A percentile compares a stretch with the other conserved stretches of the same genome.
Conservation (phyloP, 2,797 vertebrate species). For the Erithacus rubecula region DNA sequence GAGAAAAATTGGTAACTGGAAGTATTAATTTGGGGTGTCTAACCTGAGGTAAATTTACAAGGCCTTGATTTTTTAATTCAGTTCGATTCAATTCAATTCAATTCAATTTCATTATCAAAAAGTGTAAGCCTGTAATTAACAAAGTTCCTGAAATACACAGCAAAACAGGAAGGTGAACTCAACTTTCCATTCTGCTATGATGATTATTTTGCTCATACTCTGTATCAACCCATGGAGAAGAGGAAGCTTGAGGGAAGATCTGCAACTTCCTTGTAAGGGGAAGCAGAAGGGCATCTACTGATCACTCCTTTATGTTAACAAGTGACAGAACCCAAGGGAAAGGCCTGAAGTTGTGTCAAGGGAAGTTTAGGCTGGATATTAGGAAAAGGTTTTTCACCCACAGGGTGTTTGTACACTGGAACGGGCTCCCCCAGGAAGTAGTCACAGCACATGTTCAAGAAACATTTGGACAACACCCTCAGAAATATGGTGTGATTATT, state of each 20-base stretch:
- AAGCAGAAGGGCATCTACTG: not conserved
- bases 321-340: not conserved
- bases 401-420: not conserved
- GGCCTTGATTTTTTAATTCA: not conserved
- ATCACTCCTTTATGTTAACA: not conserved
- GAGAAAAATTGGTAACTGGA: not conserved
- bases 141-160: not conserved
- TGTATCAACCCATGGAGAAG: not conserved
- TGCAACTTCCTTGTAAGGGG: not conserved
- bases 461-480: not conserved
- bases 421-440: not conserved
- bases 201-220: not conserved
- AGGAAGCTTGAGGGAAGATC: not conserved
- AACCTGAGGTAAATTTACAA: not conserved
- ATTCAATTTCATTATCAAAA: not conserved
- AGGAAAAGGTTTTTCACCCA: not conserved
- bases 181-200: not conserved
- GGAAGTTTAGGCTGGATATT: not conserved
- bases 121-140: not conserved
- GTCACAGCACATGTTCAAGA: not conserved
- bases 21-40: not conserved
- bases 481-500: not conserved
- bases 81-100: not conserved
- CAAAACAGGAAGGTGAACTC: not conserved
- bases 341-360: not conserved